Evolutionary conservation across 2,888 invertebrate species (phyloP).

Genomic region (Dolichomitus sp.): DNA sequence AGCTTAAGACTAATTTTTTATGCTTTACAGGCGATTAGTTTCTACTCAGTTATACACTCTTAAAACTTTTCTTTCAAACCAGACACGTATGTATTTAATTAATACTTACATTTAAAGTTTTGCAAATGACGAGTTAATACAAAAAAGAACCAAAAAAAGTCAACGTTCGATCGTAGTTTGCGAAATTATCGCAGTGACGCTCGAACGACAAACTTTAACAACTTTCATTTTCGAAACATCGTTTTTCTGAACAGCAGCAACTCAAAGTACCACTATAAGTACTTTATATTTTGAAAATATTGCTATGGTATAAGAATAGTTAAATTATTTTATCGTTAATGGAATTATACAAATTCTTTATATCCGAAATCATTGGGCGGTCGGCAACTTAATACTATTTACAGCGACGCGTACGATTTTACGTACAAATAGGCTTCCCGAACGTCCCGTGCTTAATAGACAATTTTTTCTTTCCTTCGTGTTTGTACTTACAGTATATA

Average conservation of each 20-base stretch:
- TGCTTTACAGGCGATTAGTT: constrained; percentile 56
- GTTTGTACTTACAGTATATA: constrained; percentile 64
- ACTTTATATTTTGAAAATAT: constrained; percentile 74
- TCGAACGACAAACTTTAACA: background rate
- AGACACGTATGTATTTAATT: constrained; percentile 74
- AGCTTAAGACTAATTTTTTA: constrained; percentile 12
- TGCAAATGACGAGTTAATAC: constrained; percentile 43
- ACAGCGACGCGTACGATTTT: constrained; percentile 67
- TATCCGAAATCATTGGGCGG: constrained; percentile 59
- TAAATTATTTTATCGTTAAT: constrained; percentile 75
- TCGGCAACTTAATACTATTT: constrained; percentile 75
- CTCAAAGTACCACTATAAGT: constrained; percentile 70
- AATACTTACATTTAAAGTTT: constrained; percentile 54
- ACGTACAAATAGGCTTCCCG: constrained; percentile 28
- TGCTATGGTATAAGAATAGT: constrained; percentile 74
- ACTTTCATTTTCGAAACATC: background rate
- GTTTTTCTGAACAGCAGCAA: background rate
- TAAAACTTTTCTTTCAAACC: constrained; percentile 65
- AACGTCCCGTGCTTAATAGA: constrained; percentile 45
- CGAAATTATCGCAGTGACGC: constrained; percentile 9
- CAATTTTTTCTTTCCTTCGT: constrained; percentile 34
- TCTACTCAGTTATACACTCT: constrained; percentile 59
- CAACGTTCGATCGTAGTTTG: constrained; percentile 42
- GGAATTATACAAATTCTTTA: constrained; percentile 77
- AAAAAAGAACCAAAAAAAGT: constrained; percentile 38